Evolutionary conservation across 2,113 vertebrate genomes (phyloP).

Genomic region (Edolisoma coerulescens): DNA sequence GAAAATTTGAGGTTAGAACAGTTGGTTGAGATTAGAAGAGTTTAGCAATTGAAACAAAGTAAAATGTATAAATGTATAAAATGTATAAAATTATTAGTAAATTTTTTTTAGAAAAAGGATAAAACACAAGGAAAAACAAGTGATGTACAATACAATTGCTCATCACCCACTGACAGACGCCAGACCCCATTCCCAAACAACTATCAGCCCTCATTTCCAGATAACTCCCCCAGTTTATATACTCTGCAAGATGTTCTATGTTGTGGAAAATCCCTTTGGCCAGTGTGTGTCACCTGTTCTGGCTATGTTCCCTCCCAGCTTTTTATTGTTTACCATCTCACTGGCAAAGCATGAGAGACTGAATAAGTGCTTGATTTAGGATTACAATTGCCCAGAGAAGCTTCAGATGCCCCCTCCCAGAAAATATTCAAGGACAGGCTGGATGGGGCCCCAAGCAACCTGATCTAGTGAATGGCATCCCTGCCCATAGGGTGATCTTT

Average conservation of each 20-base stretch:
- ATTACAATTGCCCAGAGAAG: not conserved
- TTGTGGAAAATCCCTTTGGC: not conserved
- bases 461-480: not conserved
- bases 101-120: not conserved
- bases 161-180: not conserved
- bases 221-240: not conserved
- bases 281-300: not conserved
- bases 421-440: not conserved
- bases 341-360: not conserved
- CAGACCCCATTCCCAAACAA: not conserved
- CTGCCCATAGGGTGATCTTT: not conserved
- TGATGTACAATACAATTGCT: not conserved
- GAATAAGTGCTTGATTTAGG: not conserved
- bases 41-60: not conserved
- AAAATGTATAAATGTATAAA: not conserved
- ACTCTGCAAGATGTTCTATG: rapidly evolving
- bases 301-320: not conserved
- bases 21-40: not conserved
- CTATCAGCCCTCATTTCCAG: not conserved
- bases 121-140: not conserved
- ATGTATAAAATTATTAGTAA: no score
- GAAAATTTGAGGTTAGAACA: not conserved
- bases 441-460: not conserved
- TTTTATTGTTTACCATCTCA: not conserved
- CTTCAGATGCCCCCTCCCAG: rapidly evolving